phyloP scores from a whole-genome alignment of 2,888 invertebrate species.

The Halictus quadricinctus region DNA sequence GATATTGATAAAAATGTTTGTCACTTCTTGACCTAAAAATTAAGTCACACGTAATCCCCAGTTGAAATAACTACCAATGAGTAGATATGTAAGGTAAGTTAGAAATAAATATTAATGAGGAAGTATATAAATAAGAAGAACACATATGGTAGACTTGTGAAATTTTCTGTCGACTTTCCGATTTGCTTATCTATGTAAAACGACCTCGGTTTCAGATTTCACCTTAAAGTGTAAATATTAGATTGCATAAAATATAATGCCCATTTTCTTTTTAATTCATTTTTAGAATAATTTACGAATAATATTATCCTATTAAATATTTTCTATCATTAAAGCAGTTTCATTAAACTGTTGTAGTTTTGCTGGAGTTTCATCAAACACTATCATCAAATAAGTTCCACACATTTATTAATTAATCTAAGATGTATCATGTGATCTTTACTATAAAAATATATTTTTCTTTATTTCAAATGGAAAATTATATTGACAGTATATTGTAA shows the following conservation, averaged over 20 bases:
- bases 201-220: background rate
- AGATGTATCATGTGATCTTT: background rate
- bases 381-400: too few species aligned
- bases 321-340: background rate
- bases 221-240: background rate
- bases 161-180: too few species aligned
- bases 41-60: background rate
- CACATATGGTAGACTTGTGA: too few species aligned
- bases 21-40: background rate
- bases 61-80: background rate
- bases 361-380: background rate
- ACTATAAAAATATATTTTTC: background rate
- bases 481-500: background rate
- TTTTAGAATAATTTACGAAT: background rate
- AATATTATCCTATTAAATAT: background rate
- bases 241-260: background rate
- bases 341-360: background rate
- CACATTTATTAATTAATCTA: too few species aligned
- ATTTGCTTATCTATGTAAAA: background rate
- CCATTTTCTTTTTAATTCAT: background rate
- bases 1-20: background rate
- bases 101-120: background rate
- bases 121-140: background rate
- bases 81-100: background rate
- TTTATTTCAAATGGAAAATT: background rate